These are phyloP conservation scores for Eremophila alpestris DNA, from an alignment of 2,797 vertebrate genomes.

Conservation along the genomic window DNA sequence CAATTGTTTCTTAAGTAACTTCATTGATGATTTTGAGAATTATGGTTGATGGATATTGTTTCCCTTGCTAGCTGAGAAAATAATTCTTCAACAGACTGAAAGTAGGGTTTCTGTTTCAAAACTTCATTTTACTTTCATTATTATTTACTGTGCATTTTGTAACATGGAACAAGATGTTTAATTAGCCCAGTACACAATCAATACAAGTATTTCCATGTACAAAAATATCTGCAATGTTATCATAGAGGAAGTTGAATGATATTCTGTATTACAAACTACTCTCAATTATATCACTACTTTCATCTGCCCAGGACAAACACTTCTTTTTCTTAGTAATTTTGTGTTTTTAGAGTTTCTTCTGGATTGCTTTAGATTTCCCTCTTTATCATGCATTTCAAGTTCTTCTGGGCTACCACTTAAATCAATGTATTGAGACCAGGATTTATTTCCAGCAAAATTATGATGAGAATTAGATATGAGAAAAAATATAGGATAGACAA, in stretches of 20 bases:
- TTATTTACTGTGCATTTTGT: not conserved
- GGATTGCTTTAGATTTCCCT: not conserved
- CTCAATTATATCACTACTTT: slow-evolving; percentile 7
- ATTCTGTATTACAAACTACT: slow-evolving; percentile 14
- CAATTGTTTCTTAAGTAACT: not conserved
- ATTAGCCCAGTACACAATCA: slow-evolving; percentile 3
- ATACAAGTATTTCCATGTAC: not conserved
- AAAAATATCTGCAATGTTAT: not conserved
- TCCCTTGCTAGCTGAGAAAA: not conserved
- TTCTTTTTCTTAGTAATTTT: slow-evolving; percentile 36
- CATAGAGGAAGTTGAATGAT: not conserved
- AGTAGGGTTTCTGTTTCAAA: not conserved
- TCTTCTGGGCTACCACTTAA: slow-evolving; percentile 41
- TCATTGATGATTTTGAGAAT: not conserved
- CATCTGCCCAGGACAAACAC: not conserved
- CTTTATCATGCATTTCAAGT: slow-evolving; percentile 26
- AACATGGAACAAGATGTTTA: not conserved
- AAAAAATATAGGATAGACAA: not conserved
- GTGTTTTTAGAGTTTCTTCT: not conserved
- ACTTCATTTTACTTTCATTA: not conserved
- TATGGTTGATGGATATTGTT: not conserved
- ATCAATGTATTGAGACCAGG: slow-evolving; percentile 11
- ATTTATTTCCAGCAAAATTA: slow-evolving; percentile 62
- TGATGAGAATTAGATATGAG: not conserved
- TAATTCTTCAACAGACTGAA: not conserved